phyloP scores from a whole-genome alignment of 2,113 vertebrate genomes.

The Dissostichus mawsoni region DNA sequence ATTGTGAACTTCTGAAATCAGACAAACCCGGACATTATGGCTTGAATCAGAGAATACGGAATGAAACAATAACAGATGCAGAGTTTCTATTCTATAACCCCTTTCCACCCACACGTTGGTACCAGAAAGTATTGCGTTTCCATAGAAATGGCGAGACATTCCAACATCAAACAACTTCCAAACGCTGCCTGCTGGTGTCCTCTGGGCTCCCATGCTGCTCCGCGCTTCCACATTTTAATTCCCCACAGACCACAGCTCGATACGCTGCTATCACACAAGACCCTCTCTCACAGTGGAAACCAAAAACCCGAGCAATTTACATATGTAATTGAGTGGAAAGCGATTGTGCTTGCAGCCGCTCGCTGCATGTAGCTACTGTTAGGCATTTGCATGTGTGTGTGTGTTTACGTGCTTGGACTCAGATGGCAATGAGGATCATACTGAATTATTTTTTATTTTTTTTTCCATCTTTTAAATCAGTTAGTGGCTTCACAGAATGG shows the following conservation, averaged over 20 bases:
- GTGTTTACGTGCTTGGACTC: constrained; percentile 18
- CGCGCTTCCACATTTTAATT: constrained; percentile 43
- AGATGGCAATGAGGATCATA: constrained; percentile 3
- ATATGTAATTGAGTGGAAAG: constrained; percentile 75
- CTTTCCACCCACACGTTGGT: no score
- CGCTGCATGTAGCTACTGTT: not conserved
- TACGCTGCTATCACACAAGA: constrained; percentile 27
- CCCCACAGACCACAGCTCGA: constrained; percentile 40
- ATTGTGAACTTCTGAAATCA: no score
- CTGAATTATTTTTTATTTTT: not conserved
- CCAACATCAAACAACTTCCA: not conserved
- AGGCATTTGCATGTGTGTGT: constrained; percentile 9
- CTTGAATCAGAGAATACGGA: no score
- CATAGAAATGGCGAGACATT: not conserved
- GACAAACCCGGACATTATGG: no score
- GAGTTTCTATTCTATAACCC: no score
- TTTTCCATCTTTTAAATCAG: no score
- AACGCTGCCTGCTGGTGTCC: constrained; percentile 1
- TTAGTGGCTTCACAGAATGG: no score
- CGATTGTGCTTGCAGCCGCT: constrained; percentile 31
- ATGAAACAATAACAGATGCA: no score
- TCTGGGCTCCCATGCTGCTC: constrained; percentile 15
- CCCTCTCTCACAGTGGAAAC: no score
- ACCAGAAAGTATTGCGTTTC: no score
- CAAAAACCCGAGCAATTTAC: constrained; percentile 55